A percentile compares a stretch with the other conserved stretches of the same genome.
Evolutionary conservation across 2,888 invertebrate genomes (phyloP).

Genomic region (Folsomia candida): DNA sequence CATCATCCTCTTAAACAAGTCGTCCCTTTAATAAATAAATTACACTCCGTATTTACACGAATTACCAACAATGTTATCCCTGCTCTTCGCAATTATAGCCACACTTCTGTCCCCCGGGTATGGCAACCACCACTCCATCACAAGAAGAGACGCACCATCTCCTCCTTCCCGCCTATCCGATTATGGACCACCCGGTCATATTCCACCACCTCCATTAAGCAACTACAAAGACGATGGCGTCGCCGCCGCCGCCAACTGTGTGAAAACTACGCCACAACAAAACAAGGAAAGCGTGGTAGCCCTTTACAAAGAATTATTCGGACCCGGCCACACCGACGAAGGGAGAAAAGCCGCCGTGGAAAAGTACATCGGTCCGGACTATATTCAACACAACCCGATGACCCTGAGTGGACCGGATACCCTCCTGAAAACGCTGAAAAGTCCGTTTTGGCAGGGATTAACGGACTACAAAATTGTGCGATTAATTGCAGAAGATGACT

Average conservation of each 20-base stretch:
- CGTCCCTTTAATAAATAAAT: too few species aligned
- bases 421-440: not conserved
- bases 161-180: too few species aligned
- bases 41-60: too few species aligned
- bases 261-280: constrained; percentile 10
- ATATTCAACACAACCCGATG: constrained; percentile 30
- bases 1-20: too few species aligned
- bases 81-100: too few species aligned
- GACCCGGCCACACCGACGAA: too few species aligned
- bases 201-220: not conserved
- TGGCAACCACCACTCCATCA: too few species aligned
- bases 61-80: too few species aligned
- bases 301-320: constrained; percentile 35
- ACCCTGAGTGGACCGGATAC: not conserved
- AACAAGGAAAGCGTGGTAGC: constrained; percentile 25
- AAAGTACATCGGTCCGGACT: constrained; percentile 24
- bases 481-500: constrained; percentile 24
- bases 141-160: too few species aligned
- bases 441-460: constrained; percentile 27
- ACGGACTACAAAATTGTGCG: constrained; percentile 15
- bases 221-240: not conserved
- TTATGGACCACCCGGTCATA: not conserved
- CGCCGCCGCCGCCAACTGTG: not conserved
- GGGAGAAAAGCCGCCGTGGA: constrained; percentile 17
- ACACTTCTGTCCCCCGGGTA: too few species aligned